Evolutionary conservation across 2,113 vertebrate species (phyloP).

Genomic region (Struthio camelus): DNA sequence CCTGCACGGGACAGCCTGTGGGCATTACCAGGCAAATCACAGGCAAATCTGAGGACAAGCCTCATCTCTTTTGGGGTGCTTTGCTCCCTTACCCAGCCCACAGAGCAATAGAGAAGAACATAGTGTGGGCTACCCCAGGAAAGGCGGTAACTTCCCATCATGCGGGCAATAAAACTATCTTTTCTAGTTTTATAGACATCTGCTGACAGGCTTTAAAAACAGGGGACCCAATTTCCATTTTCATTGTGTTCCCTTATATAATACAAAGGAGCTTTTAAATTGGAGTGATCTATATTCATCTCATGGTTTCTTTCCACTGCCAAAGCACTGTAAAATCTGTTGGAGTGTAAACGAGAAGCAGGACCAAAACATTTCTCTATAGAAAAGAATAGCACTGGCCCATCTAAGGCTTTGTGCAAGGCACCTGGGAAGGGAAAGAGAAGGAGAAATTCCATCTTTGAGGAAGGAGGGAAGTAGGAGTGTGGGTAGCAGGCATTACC

Average conservation of each 20-base stretch:
- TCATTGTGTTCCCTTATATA: conserved; percentile 54
- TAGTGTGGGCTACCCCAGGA: not conserved
- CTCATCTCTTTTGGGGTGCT: not conserved
- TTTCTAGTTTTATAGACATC: conserved; percentile 22
- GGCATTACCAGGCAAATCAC: not conserved
- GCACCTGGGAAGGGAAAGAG: not conserved
- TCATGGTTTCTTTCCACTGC: conserved; percentile 30
- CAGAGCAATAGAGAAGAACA: not conserved
- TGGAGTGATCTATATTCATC: conserved; percentile 50
- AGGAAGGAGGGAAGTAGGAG: not conserved
- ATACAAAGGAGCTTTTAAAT: conserved; percentile 55
- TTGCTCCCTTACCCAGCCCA: not conserved
- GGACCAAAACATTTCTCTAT: not conserved
- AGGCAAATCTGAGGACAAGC: too few relatives aligned
- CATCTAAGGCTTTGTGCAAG: not conserved
- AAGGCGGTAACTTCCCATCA: not conserved
- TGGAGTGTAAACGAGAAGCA: conserved; percentile 39
- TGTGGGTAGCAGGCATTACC: not conserved
- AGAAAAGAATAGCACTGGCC: not conserved
- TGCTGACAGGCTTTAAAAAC: conserved; percentile 45
- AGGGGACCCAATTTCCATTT: conserved; percentile 53
- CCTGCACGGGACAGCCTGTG: fast-evolving
- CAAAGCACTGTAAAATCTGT: conserved; percentile 20
- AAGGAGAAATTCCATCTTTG: not conserved
- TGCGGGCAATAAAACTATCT: not conserved